A percentile compares a stretch with the other conserved stretches of the same genome.
Evolutionary conservation across 2,113 vertebrate species (phyloP).

Genomic region (Gopherus flavomarginatus): DNA sequence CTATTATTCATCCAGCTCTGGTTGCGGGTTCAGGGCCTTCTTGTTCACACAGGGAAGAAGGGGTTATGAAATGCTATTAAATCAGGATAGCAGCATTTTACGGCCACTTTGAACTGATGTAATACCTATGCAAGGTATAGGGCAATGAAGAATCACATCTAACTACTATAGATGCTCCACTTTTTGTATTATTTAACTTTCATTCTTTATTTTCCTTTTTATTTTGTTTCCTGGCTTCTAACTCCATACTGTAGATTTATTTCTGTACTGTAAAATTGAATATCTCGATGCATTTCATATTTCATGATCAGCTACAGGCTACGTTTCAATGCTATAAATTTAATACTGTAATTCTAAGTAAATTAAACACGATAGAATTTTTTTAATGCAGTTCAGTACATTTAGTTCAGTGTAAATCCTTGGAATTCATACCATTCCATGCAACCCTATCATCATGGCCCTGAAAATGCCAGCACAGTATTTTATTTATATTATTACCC

Average conservation of each 20-base stretch:
- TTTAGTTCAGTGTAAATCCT: background rate
- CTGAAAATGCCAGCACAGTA: background rate
- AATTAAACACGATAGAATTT: background rate
- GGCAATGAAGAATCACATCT: constrained; percentile 29
- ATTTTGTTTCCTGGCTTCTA: background rate
- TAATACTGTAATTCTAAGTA: background rate
- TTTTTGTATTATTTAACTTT: constrained; percentile 23
- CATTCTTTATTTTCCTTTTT: constrained; percentile 13
- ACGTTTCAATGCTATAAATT: background rate
- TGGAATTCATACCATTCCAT: background rate
- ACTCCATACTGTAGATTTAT: background rate
- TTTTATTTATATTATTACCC: background rate
- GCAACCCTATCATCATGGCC: background rate
- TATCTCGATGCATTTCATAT: background rate
- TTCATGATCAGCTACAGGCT: background rate
- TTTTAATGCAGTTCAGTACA: background rate
- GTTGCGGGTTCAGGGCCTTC: background rate
- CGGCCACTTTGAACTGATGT: background rate
- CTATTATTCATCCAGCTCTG: background rate
- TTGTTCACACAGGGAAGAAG: background rate
- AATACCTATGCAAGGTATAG: background rate
- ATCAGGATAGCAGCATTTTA: background rate
- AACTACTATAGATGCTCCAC: background rate
- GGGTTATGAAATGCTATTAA: background rate
- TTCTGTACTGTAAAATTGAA: background rate